Conservation (phyloP, 1,140 invertebrate genomes). For the Saccostrea glomerata region DNA sequence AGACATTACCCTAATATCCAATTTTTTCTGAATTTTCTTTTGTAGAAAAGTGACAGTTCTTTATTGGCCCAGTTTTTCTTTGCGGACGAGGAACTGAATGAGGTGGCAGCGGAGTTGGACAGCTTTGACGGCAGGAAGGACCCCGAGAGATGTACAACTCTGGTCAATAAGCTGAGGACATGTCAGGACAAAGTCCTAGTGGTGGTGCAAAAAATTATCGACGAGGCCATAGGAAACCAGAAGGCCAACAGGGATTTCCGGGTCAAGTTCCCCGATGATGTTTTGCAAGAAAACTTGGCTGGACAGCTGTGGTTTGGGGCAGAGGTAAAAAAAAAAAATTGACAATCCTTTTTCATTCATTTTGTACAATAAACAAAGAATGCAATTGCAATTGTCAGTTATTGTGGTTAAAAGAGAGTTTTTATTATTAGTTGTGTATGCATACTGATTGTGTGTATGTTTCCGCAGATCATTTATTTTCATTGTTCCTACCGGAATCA, state of each 20-base stretch:
- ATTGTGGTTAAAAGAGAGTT: too few species aligned
- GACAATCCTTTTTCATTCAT: background rate
- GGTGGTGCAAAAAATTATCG: conserved; percentile 97
- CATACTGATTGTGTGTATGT: too few species aligned
- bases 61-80: conserved; percentile 98
- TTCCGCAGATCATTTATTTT: too few species aligned
- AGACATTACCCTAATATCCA: too few species aligned
- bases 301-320: conserved; percentile 99
- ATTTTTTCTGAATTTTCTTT: background rate
- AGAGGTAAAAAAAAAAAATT: conserved; percentile 84
- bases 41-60: conserved; percentile 93
- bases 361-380: too few species aligned
- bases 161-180: conserved; percentile 93
- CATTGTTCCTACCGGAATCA: too few species aligned
- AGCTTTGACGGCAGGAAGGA: conserved; percentile 99
- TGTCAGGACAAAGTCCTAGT: conserved; percentile 84
- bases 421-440: too few species aligned
- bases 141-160: conserved; percentile 94
- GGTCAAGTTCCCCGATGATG: conserved; percentile 99
- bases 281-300: conserved; percentile 97
- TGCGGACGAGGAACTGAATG: conserved; percentile 97
- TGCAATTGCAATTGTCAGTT: too few species aligned
- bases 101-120: conserved; percentile 96
- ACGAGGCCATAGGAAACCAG: conserved; percentile 92
- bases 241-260: conserved; percentile 95